A percentile compares a stretch with the other conserved stretches of the same genome.
phyloP scores from a whole-genome alignment of 1,140 invertebrate genomes.

The Macrostomum lignano region DNA sequence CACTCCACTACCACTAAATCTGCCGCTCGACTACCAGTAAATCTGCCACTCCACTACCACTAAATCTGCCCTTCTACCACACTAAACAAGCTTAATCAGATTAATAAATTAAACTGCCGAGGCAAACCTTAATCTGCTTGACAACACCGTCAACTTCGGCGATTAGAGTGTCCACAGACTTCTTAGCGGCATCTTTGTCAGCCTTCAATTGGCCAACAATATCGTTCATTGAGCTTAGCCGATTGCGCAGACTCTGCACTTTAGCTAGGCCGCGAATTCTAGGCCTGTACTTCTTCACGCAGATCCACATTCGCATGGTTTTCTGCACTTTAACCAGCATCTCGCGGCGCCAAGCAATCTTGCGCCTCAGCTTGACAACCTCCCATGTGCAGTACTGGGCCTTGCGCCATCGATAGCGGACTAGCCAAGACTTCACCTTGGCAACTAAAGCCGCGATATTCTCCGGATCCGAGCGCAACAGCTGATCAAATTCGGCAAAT shows the following conservation, averaged over 20 bases:
- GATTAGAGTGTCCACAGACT: no score
- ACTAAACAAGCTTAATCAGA: no score
- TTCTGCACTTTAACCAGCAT: conserved; percentile 57
- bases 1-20: no score
- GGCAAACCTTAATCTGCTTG: no score
- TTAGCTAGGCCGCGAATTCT: conserved; percentile 44
- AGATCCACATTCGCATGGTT: conserved; percentile 39
- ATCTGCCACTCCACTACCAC: no score
- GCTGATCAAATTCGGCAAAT: conserved; percentile 83
- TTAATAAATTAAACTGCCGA: no score
- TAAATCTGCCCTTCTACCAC: no score
- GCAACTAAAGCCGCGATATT: conserved; percentile 51
- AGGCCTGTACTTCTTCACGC: conserved; percentile 42
- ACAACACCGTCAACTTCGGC: no score
- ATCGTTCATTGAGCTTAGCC: conserved; percentile 40
- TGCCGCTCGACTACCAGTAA: no score
- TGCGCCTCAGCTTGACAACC: conserved; percentile 80
- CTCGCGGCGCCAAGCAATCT: conserved; percentile 51
- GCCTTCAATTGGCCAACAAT: conserved; percentile 47
- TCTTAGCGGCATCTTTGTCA: no score
- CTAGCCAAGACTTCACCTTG: conserved; percentile 60
- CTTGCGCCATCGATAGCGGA: conserved; percentile 64
- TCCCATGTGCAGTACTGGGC: conserved; percentile 62
- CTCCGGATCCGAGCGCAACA: conserved; percentile 76
- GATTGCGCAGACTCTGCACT: conserved; percentile 37